Conservation (phyloP, 1,140 invertebrate genomes). For the Bombus balteatus region DNA sequence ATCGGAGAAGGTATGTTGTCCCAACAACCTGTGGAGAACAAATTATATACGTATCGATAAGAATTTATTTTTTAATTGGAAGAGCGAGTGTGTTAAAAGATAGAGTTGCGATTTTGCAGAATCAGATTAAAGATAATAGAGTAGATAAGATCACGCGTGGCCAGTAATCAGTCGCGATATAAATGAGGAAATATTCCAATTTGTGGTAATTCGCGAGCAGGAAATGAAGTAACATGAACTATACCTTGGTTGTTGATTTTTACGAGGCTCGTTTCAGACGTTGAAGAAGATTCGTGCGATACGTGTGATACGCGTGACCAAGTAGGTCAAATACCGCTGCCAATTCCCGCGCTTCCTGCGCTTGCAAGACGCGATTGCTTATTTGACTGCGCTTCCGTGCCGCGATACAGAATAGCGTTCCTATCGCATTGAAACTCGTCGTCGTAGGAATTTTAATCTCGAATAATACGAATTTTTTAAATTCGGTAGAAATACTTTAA, state of each 20-base stretch:
- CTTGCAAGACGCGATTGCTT: constrained; percentile 41
- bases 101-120: background rate
- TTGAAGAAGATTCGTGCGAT: constrained; percentile 42
- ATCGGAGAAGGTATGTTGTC: background rate
- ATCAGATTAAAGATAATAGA: background rate
- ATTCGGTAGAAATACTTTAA: background rate
- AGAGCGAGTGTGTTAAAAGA: background rate
- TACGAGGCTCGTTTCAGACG: constrained; percentile 23
- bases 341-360: constrained; percentile 60
- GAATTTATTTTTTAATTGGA: background rate
- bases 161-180: no score
- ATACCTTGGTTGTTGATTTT: background rate
- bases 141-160: background rate
- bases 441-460: background rate
- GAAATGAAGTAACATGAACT: constrained; percentile 24
- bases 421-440: background rate
- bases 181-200: constrained; percentile 31
- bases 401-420: background rate
- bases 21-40: background rate
- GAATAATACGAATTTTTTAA: background rate
- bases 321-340: constrained; percentile 55
- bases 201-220: background rate
- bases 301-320: background rate
- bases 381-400: background rate
- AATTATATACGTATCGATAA: background rate